Evolutionary conservation across 2,113 vertebrate genomes (phyloP).

Genomic region (Malurus cyaneus): DNA sequence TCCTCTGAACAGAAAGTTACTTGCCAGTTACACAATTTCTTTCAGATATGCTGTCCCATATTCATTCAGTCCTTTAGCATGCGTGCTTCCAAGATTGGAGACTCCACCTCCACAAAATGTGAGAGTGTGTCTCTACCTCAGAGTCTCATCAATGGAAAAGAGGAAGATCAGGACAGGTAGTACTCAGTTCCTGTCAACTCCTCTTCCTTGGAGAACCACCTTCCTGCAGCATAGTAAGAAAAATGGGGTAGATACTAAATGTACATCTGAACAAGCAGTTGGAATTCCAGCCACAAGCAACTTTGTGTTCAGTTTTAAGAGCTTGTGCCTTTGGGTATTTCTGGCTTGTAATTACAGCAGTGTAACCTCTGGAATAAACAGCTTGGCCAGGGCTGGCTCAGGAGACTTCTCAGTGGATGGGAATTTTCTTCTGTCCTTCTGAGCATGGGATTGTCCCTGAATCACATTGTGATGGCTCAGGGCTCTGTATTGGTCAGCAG

Average conservation of each 20-base stretch:
- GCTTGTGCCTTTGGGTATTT: neutral
- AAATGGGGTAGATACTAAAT: neutral
- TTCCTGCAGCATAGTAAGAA: neutral
- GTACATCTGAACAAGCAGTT: neutral
- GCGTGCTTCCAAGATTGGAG: fast-evolving
- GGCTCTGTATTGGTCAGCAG: neutral
- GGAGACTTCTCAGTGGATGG: neutral
- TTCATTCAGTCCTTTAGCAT: fast-evolving
- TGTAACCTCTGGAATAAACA: neutral
- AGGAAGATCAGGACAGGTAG: neutral
- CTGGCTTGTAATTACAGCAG: neutral
- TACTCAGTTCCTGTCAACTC: neutral
- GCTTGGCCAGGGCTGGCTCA: neutral
- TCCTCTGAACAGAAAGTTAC: neutral
- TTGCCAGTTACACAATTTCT: neutral
- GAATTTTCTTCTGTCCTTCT: neutral
- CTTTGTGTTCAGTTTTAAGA: neutral
- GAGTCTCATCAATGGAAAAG: neutral
- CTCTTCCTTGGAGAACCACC: neutral
- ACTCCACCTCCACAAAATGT: neutral
- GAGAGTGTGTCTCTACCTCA: neutral
- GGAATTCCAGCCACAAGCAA: neutral
- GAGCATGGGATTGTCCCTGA: neutral
- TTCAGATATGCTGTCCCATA: fast-evolving
- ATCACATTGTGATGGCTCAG: neutral